phyloP scores from a whole-genome alignment of 2,113 vertebrate species.

The Ginglymostoma cirratum region DNA sequence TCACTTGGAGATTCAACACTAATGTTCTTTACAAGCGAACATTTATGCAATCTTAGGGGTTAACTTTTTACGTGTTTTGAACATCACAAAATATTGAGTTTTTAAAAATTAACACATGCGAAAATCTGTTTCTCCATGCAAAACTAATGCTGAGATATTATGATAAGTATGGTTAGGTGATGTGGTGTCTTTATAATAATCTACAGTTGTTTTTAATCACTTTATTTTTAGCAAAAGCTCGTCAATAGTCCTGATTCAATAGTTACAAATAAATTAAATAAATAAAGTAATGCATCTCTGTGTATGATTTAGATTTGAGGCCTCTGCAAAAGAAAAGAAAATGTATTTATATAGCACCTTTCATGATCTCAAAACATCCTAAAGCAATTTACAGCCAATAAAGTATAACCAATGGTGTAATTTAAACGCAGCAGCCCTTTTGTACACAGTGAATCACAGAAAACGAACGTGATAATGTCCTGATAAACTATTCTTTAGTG shows the following conservation, averaged over 20 bases:
- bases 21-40: neutral
- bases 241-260: neutral
- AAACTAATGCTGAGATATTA: neutral
- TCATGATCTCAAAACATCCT: neutral
- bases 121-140: neutral
- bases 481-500: neutral
- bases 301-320: neutral
- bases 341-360: neutral
- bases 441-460: neutral
- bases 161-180: neutral
- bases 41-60: neutral
- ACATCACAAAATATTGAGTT: neutral
- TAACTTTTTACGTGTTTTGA: neutral
- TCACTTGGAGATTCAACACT: neutral
- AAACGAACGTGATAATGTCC: neutral
- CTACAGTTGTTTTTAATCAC: neutral
- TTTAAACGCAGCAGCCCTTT: neutral
- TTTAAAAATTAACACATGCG: neutral
- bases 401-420: neutral
- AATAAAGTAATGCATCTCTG: neutral
- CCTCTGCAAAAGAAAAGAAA: neutral
- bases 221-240: neutral
- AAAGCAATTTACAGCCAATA: neutral
- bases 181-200: neutral
- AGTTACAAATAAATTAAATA: neutral